A percentile compares a stretch with the other conserved stretches of the same genome.
phyloP scores from a whole-genome alignment of 2,797 vertebrate species.

The Cossypha heuglini region DNA sequence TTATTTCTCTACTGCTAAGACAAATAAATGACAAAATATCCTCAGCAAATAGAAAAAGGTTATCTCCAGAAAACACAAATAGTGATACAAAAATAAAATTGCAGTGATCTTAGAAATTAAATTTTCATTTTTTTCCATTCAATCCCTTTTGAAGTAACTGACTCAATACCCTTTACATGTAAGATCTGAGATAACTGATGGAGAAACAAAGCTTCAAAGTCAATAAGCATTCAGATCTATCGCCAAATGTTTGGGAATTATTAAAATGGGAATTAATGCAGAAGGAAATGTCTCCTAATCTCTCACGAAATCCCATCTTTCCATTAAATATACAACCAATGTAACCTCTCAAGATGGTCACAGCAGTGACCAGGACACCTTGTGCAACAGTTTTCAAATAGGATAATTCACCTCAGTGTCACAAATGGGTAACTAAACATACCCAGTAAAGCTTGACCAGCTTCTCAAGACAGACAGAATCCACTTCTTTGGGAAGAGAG shows the following conservation, averaged over 20 bases:
- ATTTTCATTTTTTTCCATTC: background rate
- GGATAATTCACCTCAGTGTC: background rate
- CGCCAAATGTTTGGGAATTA: background rate
- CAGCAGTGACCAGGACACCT: background rate
- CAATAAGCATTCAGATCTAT: background rate
- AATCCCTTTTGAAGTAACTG: background rate
- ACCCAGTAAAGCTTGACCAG: background rate
- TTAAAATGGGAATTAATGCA: background rate
- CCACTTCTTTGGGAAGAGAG: background rate
- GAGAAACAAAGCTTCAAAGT: background rate
- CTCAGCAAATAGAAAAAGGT: background rate
- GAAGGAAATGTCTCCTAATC: background rate
- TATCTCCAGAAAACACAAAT: background rate
- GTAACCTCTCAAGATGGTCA: background rate
- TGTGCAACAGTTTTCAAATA: background rate
- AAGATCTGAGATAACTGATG: background rate
- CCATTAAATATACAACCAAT: background rate
- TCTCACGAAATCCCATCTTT: background rate
- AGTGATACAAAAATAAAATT: background rate
- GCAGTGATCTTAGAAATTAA: background rate
- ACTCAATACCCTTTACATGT: fast-evolving
- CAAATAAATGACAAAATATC: background rate
- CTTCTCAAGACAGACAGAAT: background rate
- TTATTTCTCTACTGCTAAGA: background rate
- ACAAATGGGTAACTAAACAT: background rate